These are phyloP conservation scores for Pelmatolapia mariae DNA, from an alignment of 2,113 vertebrate genomes.

Conservation along the genomic window DNA sequence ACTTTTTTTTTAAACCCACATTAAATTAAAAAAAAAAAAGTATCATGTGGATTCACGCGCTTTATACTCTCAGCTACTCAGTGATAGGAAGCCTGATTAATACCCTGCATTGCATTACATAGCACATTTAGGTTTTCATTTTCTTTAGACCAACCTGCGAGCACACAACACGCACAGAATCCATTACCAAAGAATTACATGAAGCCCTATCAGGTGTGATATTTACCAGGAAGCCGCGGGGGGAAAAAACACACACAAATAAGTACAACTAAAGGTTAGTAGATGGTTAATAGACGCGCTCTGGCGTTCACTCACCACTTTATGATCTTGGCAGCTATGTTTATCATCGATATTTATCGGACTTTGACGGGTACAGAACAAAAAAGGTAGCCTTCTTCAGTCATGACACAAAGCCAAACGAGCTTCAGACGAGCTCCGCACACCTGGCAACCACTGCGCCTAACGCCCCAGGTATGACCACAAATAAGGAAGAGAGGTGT, in stretches of 20 bases:
- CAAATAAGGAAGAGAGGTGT: not conserved
- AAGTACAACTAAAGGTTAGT: not conserved
- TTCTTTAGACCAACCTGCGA: not conserved
- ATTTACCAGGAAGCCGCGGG: not conserved
- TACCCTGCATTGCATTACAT: not conserved
- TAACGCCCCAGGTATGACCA: not conserved
- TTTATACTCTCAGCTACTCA: not conserved
- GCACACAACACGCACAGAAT: not conserved
- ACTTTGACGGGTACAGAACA: not conserved
- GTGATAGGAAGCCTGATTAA: not conserved
- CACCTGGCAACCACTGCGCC: not conserved
- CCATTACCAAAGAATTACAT: not conserved
- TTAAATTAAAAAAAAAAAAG: not conserved
- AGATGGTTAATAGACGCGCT: not conserved
- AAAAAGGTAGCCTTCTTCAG: not conserved
- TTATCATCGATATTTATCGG: not conserved
- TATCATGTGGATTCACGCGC: not conserved
- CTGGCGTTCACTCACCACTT: not conserved
- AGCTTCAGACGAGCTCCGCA: not conserved
- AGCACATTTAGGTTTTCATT: not conserved
- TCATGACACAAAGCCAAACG: not conserved
- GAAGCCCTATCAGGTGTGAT: not conserved
- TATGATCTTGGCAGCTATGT: not conserved
- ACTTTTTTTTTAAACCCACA: not conserved
- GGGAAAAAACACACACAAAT: accelerated